A percentile compares a stretch with the other conserved stretches of the same genome.
phyloP scores from a whole-genome alignment of 2,113 vertebrate species.

The Hemiscyllium ocellatum region DNA sequence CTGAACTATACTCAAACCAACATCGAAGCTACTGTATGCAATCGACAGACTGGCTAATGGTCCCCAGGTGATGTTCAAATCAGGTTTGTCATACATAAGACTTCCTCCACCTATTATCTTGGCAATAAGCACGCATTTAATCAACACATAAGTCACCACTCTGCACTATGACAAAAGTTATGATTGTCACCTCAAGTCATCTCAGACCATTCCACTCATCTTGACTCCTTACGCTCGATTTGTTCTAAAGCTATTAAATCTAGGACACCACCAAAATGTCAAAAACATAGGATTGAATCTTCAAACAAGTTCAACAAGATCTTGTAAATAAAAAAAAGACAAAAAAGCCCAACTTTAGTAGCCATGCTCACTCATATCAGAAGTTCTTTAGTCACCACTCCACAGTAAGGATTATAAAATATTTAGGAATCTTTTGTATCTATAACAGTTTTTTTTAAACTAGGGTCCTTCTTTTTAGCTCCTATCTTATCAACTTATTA shows the following conservation, averaged over 20 bases:
- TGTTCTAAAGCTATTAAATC: conserved; percentile 10
- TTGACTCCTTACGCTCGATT: not conserved
- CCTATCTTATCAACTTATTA: not conserved
- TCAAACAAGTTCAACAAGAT: not conserved
- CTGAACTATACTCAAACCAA: not conserved
- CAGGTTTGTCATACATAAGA: conserved; percentile 21
- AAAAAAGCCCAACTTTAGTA: not conserved
- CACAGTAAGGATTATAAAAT: not conserved
- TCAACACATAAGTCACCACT: not conserved
- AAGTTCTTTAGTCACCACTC: not conserved
- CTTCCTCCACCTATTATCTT: conserved; percentile 25
- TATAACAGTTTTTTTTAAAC: not conserved
- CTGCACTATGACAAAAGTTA: conserved; percentile 9
- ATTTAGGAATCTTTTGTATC: not conserved
- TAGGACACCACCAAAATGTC: not conserved
- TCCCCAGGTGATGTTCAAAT: conserved; percentile 10
- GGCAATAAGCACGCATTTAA: conserved; percentile 18
- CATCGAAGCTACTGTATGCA: not conserved
- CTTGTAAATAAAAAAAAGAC: not conserved
- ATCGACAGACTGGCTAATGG: conserved; percentile 10
- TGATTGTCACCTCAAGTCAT: conserved; percentile 22
- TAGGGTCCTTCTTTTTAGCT: not conserved
- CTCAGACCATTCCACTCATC: conserved; percentile 29
- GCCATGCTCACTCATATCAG: not conserved
- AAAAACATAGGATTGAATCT: not conserved